These are phyloP conservation scores for Sebastolobus alascanus DNA, from an alignment of 2,797 vertebrate genomes.

Conservation along the genomic window DNA sequence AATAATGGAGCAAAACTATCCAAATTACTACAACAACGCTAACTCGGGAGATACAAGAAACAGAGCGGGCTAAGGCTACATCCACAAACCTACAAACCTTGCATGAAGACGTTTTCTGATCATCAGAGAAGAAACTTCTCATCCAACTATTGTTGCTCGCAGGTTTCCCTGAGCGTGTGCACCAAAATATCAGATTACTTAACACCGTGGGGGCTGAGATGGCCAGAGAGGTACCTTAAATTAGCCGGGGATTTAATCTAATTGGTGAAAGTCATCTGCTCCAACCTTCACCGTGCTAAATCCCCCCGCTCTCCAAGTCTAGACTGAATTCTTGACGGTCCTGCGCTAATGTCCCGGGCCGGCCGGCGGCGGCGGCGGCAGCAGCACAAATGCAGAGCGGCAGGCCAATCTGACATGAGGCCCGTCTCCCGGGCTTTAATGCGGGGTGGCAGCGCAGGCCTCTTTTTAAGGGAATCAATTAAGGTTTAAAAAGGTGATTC, in stretches of 20 bases:
- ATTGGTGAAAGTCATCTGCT: constrained; percentile 86
- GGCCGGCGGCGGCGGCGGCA: constrained; percentile 3
- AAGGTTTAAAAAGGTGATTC: constrained; percentile 84
- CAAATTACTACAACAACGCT: background rate
- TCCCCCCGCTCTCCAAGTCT: constrained; percentile 77
- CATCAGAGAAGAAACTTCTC: background rate
- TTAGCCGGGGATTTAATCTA: constrained; percentile 84
- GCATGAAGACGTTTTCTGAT: background rate
- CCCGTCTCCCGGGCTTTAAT: constrained; percentile 75
- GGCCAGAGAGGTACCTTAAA: constrained; percentile 76
- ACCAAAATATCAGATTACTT: constrained; percentile 71
- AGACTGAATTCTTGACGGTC: constrained; percentile 82
- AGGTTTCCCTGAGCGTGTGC: constrained; percentile 35
- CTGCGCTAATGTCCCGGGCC: constrained; percentile 70
- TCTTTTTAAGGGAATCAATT: constrained; percentile 83
- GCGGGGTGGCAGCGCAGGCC: constrained; percentile 72
- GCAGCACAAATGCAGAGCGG: constrained; percentile 67
- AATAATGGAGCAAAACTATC: too few species aligned
- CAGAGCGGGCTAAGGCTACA: too few species aligned
- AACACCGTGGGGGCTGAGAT: constrained; percentile 48
- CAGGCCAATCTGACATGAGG: constrained; percentile 77
- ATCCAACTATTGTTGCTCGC: background rate
- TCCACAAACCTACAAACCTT: too few species aligned
- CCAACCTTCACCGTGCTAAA: constrained; percentile 74
- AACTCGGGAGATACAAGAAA: too few species aligned